A percentile compares a stretch with the other conserved stretches of the same genome.
Conservation (phyloP, 2,113 vertebrate genomes). For the Puma concolor region DNA sequence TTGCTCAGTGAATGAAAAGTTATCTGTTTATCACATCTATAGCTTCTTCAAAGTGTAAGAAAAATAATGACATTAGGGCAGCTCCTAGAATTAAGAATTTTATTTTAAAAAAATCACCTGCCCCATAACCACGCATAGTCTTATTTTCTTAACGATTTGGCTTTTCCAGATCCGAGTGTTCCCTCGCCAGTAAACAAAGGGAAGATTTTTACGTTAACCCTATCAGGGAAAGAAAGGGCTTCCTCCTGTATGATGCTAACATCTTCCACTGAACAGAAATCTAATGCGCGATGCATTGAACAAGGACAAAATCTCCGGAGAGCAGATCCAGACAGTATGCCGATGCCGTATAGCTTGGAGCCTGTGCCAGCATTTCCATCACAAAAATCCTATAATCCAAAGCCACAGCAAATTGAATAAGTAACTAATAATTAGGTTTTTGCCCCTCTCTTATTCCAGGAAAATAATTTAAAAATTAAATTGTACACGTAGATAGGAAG, state of each 20-base stretch:
- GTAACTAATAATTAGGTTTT: conserved; percentile 26
- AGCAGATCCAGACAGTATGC: neutral
- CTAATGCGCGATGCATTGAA: neutral
- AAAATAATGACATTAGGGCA: neutral
- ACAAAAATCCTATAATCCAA: neutral
- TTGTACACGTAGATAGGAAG: neutral
- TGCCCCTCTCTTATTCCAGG: neutral
- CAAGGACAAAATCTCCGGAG: neutral
- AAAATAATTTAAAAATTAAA: conserved; percentile 55
- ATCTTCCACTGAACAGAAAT: neutral
- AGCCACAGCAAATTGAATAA: neutral
- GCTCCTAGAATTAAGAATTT: neutral
- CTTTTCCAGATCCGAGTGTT: neutral
- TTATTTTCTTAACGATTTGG: neutral
- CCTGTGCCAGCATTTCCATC: neutral
- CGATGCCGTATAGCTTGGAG: neutral
- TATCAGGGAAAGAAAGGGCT: neutral
- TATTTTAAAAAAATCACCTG: neutral
- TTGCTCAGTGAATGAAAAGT: neutral
- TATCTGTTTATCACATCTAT: neutral
- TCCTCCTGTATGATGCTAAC: neutral
- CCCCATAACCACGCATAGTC: neutral
- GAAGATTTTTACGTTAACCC: neutral
- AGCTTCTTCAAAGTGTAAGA: neutral
- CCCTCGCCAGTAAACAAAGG: conserved; percentile 38